Conservation (phyloP, 2,888 invertebrate genomes). For the Plebejus anna region DNA sequence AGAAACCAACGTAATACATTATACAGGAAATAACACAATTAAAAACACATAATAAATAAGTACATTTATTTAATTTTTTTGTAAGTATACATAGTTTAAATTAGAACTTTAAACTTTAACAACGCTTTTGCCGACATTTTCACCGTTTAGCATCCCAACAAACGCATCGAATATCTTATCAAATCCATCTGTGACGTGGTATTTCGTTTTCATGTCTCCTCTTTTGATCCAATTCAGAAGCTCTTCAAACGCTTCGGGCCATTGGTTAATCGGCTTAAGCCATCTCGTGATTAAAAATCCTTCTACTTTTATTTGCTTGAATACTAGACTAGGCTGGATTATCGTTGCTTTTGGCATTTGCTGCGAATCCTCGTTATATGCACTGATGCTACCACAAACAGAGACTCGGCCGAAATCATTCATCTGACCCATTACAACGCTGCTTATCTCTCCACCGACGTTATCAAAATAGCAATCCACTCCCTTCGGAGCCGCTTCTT, state of each 20-base stretch:
- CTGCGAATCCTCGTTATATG: slow-evolving; percentile 52
- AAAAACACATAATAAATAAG: background rate
- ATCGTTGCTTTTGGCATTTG: slow-evolving; percentile 56
- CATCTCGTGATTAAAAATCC: slow-evolving; percentile 80
- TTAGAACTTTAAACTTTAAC: slow-evolving; percentile 64
- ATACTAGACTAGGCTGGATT: slow-evolving; percentile 77
- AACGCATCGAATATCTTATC: slow-evolving; percentile 84
- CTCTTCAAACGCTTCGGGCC: slow-evolving; percentile 78
- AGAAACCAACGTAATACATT: background rate
- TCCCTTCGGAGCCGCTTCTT: slow-evolving; percentile 81
- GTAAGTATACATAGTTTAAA: background rate
- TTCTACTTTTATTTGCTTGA: slow-evolving; percentile 81
- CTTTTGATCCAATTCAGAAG: slow-evolving; percentile 80
- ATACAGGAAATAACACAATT: background rate
- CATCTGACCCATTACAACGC: slow-evolving; percentile 79
- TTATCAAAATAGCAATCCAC: slow-evolving; percentile 88
- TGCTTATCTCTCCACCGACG: slow-evolving; percentile 82
- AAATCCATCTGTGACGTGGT: slow-evolving; percentile 84
- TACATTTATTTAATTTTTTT: background rate
- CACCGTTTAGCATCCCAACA: slow-evolving; percentile 80
- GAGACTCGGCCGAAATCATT: slow-evolving; percentile 54
- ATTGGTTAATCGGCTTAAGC: slow-evolving; percentile 56
- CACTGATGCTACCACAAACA: slow-evolving; percentile 57
- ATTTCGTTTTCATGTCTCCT: slow-evolving; percentile 82
- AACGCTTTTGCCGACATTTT: slow-evolving; percentile 84